Conservation (phyloP, 1,140 invertebrate genomes). For the Calycopis cecrops region DNA sequence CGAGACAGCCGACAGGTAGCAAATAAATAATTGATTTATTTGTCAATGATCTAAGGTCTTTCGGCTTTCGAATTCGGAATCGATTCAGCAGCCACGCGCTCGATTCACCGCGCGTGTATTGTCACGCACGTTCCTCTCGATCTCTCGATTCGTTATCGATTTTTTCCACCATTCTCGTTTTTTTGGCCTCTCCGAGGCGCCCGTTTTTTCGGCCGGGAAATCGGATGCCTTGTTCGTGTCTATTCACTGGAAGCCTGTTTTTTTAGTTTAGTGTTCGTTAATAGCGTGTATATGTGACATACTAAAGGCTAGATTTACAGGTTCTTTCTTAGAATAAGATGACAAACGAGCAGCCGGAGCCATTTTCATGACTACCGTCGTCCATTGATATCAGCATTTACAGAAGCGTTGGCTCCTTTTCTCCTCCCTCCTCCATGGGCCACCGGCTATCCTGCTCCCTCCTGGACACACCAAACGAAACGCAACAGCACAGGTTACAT, state of each 20-base stretch:
- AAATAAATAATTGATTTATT: neutral
- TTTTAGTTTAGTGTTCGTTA: neutral
- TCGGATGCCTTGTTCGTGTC: slow-evolving; percentile 38
- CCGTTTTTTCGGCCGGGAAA: slow-evolving; percentile 36
- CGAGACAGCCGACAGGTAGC: slow-evolving; percentile 3
- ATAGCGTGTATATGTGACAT: too few relatives aligned
- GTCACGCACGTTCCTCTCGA: slow-evolving; percentile 47
- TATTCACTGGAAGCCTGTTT: slow-evolving; percentile 27
- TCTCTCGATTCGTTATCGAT: slow-evolving; percentile 37
- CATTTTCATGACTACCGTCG: too few relatives aligned
- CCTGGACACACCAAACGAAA: too few relatives aligned
- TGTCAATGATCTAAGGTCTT: slow-evolving; percentile 14
- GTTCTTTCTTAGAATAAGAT: too few relatives aligned
- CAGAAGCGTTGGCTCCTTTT: too few relatives aligned
- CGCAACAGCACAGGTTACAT: too few relatives aligned
- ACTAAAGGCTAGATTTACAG: slow-evolving; percentile 1
- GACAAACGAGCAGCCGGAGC: too few relatives aligned
- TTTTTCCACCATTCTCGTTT: slow-evolving; percentile 46
- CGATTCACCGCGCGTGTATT: slow-evolving; percentile 43
- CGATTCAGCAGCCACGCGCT: slow-evolving; percentile 48
- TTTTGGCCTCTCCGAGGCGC: slow-evolving; percentile 34
- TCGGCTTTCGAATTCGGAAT: slow-evolving; percentile 29
- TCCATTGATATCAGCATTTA: too few relatives aligned
- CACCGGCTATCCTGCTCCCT: too few relatives aligned
- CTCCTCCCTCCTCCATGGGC: too few relatives aligned